phyloP scores from a whole-genome alignment of 2,113 vertebrate genomes.

The Tiliqua scincoides region DNA sequence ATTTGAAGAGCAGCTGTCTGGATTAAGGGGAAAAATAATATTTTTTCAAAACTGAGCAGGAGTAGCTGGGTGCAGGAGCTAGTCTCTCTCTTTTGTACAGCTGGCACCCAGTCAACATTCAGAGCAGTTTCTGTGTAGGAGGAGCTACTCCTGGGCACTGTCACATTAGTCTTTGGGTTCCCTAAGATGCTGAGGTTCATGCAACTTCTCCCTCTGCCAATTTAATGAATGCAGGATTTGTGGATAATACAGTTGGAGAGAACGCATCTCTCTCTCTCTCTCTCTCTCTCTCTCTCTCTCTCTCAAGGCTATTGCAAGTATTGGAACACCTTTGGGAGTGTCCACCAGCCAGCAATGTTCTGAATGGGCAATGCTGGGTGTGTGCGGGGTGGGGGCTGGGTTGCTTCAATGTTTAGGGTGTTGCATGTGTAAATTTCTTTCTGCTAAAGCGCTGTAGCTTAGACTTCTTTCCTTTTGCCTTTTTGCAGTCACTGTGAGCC shows the following conservation, averaged over 20 bases:
- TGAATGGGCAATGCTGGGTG: constrained; percentile 60
- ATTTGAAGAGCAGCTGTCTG: constrained; percentile 16
- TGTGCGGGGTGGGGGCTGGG: constrained; percentile 60
- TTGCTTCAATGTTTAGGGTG: constrained; percentile 76
- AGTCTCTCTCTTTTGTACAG: background rate
- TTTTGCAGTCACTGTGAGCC: constrained; percentile 96
- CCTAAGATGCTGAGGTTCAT: constrained; percentile 48
- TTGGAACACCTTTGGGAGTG: constrained; percentile 49
- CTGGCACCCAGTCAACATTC: background rate
- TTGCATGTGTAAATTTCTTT: constrained; percentile 83
- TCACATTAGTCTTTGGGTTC: constrained; percentile 18
- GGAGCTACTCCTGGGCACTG: constrained; percentile 34
- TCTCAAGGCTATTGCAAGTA: constrained; percentile 64
- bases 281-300: no score
- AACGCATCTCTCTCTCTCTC: constrained; percentile 71
- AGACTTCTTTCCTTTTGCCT: constrained; percentile 89
- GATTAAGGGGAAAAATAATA: background rate
- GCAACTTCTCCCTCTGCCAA: constrained; percentile 52
- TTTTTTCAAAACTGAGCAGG: constrained; percentile 6
- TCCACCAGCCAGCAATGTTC: constrained; percentile 22
- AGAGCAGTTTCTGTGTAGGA: constrained; percentile 41
- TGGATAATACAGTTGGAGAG: constrained; percentile 66
- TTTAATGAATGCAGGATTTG: constrained; percentile 71
- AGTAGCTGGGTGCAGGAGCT: background rate
- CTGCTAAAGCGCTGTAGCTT: constrained; percentile 90